phyloP scores from a whole-genome alignment of 2,797 vertebrate genomes.

The Hippocampus kuda region DNA sequence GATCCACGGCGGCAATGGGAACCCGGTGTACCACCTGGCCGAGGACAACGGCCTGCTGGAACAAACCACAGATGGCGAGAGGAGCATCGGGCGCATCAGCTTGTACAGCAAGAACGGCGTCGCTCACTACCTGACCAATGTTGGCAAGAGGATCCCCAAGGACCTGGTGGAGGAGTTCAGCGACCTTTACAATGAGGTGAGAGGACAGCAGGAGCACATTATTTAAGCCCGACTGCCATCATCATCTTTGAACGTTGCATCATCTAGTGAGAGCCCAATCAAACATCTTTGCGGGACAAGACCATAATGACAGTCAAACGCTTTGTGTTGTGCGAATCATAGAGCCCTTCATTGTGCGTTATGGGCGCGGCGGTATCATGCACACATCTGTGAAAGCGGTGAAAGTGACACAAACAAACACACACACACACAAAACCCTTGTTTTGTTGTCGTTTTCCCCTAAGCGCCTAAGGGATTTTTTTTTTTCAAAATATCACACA shows the following conservation, averaged over 20 bases:
- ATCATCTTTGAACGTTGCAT: neutral
- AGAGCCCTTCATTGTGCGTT: neutral
- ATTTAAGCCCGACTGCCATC: neutral
- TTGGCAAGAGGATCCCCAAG: conserved; percentile 88
- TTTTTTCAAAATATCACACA: neutral
- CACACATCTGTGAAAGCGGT: neutral
- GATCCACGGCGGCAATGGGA: conserved; percentile 97
- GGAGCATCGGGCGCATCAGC: conserved; percentile 92
- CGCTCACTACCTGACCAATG: conserved; percentile 93
- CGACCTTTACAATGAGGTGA: conserved; percentile 97
- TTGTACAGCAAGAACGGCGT: conserved; percentile 95
- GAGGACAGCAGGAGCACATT: conserved; percentile 21
- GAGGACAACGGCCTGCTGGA: conserved; percentile 94
- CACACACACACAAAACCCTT: neutral
- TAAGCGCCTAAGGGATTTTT: neutral
- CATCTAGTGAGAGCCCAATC: neutral
- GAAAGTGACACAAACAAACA: neutral
- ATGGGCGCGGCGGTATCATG: neutral
- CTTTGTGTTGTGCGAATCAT: neutral
- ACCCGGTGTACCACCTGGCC: conserved; percentile 98
- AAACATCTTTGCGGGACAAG: neutral
- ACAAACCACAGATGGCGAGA: conserved; percentile 86
- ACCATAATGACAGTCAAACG: neutral
- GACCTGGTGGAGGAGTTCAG: conserved; percentile 99
- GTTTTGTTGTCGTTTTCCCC: neutral